phyloP scores from a whole-genome alignment of 37 sponge, comb jelly and placozoan genomes.

The Cliona cf. orientalis region DNA sequence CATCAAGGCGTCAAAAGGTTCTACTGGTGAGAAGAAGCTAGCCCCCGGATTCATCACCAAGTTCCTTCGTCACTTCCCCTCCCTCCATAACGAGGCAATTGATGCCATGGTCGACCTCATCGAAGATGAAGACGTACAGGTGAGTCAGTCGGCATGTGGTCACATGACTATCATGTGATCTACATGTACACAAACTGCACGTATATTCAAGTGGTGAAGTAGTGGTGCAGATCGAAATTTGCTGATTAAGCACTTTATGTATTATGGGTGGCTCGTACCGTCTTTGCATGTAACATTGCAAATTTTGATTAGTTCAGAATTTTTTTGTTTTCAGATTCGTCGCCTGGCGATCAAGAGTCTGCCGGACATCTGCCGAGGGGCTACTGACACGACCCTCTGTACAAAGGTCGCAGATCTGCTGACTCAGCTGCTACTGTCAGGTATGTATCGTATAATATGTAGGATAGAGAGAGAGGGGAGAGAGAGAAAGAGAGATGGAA shows the following conservation, averaged over 20 bases:
- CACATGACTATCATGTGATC: too few relatives aligned
- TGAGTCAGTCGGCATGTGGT: constrained; percentile 1
- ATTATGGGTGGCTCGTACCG: neutral
- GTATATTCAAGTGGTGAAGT: too few relatives aligned
- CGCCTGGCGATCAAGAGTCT: constrained; percentile 62
- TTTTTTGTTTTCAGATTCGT: constrained; percentile 42
- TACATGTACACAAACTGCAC: too few relatives aligned
- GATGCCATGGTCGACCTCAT: constrained; percentile 65
- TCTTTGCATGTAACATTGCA: neutral
- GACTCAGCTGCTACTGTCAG: constrained; percentile 65
- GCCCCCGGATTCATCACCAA: constrained; percentile 65
- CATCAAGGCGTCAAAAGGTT: constrained; percentile 44
- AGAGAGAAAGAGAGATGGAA: too few relatives aligned
- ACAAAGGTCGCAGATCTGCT: constrained; percentile 70
- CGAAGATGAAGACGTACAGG: constrained; percentile 67
- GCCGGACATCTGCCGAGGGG: constrained; percentile 59
- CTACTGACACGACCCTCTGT: neutral
- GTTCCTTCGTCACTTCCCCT: constrained; percentile 55
- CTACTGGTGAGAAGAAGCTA: constrained; percentile 55
- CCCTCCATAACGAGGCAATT: constrained; percentile 33
- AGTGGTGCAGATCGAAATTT: too few relatives aligned
- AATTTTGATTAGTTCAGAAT: neutral
- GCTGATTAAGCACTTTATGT: too few relatives aligned
- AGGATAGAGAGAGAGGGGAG: too few relatives aligned
- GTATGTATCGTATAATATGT: too few relatives aligned